Evolutionary conservation across 2,888 invertebrate species (phyloP), one percentile per base, ranked within the genome.

Genomic region (Nipponacmea schrenckii): DNA sequence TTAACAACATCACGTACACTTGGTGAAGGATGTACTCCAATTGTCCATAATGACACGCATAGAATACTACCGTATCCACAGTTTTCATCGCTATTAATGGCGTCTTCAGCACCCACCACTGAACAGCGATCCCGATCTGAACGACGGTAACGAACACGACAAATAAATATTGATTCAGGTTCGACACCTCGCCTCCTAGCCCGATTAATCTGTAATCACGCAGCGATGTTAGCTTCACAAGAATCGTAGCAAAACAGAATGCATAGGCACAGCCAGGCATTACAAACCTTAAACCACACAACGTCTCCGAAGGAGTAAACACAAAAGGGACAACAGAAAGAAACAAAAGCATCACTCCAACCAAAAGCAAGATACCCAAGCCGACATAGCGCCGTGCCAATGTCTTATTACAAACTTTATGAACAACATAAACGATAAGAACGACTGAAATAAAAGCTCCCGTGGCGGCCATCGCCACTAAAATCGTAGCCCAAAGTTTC

Each of bases 181-280:
- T 74, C 8, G 84, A 84, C 15, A 96, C 94, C 12, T 96, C 96
- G 62, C 96, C 96, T 70, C 96, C 91, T 86, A 96, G 96, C 50
- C 96, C 95, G 26, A 85, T 82, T 64, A 80, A 72, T 89, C 96
- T 95, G 79, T 96, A 92, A 87, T 96, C 95, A 81, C 96, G 93
- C 72, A 97, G 92, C 88, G 96, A 96, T 77, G 96, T 95, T 90
- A 96, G 95, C 90, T 97, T 97, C 78, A 96, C 96, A 81, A 97
- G 92, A 65, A 97, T 91, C 0, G 96, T 94, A 56, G 95, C 94
- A 89, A 96, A 96, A 72, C 96, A 94, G 69, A 96, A 91, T 67
- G 95, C 94, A 80, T 90, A 91, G 80, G 89, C 84, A 48, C 90
- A 73, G 2, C 90, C 89, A 62, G 89, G 87, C 2, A 88, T 83